These are phyloP conservation scores for Apis laboriosa DNA, from an alignment of 1,140 invertebrate genomes.

Conservation along the genomic window DNA sequence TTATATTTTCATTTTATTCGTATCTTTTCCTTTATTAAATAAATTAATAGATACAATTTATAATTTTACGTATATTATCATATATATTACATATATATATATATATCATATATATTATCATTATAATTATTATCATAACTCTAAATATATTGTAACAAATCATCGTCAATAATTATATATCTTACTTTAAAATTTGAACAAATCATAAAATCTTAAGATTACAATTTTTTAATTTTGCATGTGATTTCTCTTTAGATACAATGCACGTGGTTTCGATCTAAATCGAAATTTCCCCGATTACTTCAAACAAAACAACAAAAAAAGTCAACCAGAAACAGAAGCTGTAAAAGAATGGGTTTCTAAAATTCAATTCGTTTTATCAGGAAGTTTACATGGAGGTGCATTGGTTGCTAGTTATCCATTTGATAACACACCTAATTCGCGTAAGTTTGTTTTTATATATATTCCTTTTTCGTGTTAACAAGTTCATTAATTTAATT, in stretches of 20 bases:
- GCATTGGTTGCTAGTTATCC: conserved; percentile 96
- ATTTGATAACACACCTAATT: conserved; percentile 94
- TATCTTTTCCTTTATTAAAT: background rate
- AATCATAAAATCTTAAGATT: too few species aligned
- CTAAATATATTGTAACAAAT: background rate
- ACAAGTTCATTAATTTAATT: background rate
- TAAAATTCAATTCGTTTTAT: conserved; percentile 95
- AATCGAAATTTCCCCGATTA: conserved; percentile 97
- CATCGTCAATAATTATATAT: too few species aligned
- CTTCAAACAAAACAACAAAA: conserved; percentile 93
- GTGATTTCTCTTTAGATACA: conserved; percentile 84
- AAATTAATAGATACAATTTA: too few species aligned
- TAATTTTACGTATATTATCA: background rate
- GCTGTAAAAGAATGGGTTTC: conserved; percentile 97
- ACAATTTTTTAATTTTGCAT: too few species aligned
- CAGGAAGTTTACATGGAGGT: conserved; percentile 94
- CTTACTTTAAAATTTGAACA: too few species aligned
- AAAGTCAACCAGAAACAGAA: conserved; percentile 94
- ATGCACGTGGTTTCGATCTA: conserved; percentile 92
- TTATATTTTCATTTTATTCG: background rate
- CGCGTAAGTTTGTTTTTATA: conserved; percentile 86
- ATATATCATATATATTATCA: background rate
- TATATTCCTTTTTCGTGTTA: background rate
- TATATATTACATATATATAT: background rate
- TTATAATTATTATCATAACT: background rate